Evolutionary conservation across 2,888 invertebrate genomes (phyloP).

Genomic region (Athalia cordata): DNA sequence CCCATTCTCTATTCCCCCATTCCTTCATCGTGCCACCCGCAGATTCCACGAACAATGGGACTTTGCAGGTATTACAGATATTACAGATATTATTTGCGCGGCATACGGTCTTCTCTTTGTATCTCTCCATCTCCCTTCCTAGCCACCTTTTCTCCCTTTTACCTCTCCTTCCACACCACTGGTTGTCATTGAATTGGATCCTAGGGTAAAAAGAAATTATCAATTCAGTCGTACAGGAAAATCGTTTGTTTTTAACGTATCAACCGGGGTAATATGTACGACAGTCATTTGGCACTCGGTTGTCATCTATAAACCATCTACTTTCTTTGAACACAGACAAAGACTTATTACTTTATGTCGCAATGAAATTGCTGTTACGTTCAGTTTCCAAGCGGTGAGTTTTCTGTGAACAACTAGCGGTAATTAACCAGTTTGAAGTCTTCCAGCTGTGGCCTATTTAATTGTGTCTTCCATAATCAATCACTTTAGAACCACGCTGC

Average conservation of each 20-base stretch:
- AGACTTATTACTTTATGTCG: no score
- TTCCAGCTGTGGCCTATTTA: no score
- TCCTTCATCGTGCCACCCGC: conserved; percentile 19
- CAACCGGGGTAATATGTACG: background rate
- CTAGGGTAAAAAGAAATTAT: conserved; percentile 20
- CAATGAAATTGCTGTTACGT: no score
- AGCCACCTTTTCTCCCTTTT: background rate
- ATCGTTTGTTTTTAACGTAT: conserved; percentile 24
- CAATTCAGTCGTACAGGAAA: conserved; percentile 6
- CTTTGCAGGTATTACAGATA: conserved; percentile 28
- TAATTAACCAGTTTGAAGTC: no score
- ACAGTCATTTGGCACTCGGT: background rate
- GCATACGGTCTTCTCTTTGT: conserved; percentile 3
- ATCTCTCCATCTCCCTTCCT: background rate
- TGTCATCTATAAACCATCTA: background rate
- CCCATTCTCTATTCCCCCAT: background rate
- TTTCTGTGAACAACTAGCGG: no score
- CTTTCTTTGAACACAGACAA: no score
- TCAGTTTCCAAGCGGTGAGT: no score
- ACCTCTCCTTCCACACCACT: background rate
- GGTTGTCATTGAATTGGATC: conserved; percentile 11
- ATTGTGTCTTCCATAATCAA: no score
- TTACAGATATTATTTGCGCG: conserved; percentile 40
- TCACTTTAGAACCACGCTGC: no score
- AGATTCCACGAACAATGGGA: conserved; percentile 36